Conservation (phyloP, 1,140 invertebrate species). For the Colletes gigas region DNA sequence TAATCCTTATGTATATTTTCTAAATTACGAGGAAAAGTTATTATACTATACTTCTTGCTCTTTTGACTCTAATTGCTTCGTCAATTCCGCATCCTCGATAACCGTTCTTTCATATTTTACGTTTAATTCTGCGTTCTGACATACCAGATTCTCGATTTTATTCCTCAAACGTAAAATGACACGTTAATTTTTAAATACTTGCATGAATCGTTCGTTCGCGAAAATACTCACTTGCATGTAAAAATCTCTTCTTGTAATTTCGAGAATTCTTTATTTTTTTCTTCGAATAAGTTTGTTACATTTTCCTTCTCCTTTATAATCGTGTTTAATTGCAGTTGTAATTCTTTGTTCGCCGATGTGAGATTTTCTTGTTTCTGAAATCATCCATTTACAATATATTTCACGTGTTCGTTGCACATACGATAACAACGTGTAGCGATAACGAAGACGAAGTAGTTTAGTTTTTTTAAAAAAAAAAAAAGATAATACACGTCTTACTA, state of each 20-base stretch:
- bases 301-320: slow-evolving; percentile 44
- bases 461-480: not conserved
- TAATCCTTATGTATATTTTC: not conserved
- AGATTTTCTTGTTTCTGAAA: slow-evolving; percentile 51
- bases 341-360: slow-evolving; percentile 24
- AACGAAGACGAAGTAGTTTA: slow-evolving; percentile 2
- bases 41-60: slow-evolving; percentile 12
- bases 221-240: slow-evolving; percentile 30
- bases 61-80: not conserved
- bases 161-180: slow-evolving; percentile 18
- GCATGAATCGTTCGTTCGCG: not conserved
- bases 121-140: slow-evolving; percentile 13
- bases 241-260: slow-evolving; percentile 36
- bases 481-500: slow-evolving; percentile 9
- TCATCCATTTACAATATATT: slow-evolving; percentile 2
- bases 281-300: not conserved
- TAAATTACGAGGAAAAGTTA: not conserved
- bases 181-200: not conserved
- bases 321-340: slow-evolving; percentile 30
- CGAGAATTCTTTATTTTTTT: slow-evolving; percentile 31
- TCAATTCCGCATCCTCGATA: not conserved
- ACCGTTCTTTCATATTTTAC: slow-evolving; percentile 8
- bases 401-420: slow-evolving; percentile 4
- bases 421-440: slow-evolving; percentile 21
- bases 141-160: not conserved